Conservation (phyloP, 2,797 vertebrate genomes). For the Cryptoblepharus egeriae region DNA sequence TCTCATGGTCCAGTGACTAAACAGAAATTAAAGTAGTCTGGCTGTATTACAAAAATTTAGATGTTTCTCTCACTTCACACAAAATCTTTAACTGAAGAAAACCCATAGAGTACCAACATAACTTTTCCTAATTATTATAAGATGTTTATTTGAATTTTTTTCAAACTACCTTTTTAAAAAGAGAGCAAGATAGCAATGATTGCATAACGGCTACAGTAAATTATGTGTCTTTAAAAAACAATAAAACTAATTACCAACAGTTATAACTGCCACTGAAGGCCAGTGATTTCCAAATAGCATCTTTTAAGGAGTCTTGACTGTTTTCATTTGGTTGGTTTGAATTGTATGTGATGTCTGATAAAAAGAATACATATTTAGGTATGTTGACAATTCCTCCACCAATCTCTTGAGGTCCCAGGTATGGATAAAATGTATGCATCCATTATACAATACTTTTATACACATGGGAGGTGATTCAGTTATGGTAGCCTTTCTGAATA, state of each 20-base stretch:
- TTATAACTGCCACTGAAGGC: too few species aligned
- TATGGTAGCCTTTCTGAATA: rapidly evolving
- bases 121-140: not conserved
- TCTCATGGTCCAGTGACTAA: not conserved
- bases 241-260: not conserved
- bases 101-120: not conserved
- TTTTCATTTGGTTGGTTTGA: not conserved
- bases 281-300: not conserved
- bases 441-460: not conserved
- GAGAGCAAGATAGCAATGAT: not conserved
- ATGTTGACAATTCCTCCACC: too few species aligned
- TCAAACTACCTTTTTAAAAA: not conserved
- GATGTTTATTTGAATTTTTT: not conserved
- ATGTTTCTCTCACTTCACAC: conserved; percentile 48
- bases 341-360: not conserved
- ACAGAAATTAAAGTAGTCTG: conserved; percentile 38
- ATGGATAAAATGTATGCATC: rapidly evolving
- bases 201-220: conserved; percentile 1
- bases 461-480: rapidly evolving
- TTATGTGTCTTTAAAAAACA: not conserved
- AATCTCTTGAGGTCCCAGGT: not conserved
- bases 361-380: conserved; percentile 13
- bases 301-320: not conserved
- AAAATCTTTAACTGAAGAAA: not conserved
- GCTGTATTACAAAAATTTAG: conserved; percentile 47